phyloP scores from a whole-genome alignment of 2,113 vertebrate species.

The Ardeotis arabs region DNA sequence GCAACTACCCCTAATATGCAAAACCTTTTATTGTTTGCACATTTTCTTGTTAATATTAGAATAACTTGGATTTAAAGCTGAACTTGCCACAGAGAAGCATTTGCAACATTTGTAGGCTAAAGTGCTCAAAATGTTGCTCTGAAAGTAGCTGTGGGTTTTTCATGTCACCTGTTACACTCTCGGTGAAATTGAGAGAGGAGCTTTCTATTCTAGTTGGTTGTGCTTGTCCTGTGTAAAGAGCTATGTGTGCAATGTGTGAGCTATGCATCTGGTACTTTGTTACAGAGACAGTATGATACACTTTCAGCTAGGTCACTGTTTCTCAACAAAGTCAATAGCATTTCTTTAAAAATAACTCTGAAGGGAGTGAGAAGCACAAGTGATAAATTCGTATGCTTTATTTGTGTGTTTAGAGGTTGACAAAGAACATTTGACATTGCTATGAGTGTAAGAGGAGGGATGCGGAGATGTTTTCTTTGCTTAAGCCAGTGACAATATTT shows the following conservation, averaged over 20 bases:
- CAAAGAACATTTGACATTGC: neutral
- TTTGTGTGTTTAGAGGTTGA: neutral
- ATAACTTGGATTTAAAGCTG: neutral
- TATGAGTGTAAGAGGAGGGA: neutral
- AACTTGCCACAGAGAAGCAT: neutral
- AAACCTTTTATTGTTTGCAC: neutral
- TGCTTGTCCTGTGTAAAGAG: neutral
- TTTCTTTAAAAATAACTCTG: neutral
- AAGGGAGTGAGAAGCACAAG: neutral
- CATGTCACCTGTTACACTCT: neutral
- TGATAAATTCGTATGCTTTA: neutral
- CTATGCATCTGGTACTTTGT: slow-evolving; percentile 27
- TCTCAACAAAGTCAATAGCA: neutral
- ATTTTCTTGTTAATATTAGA: neutral
- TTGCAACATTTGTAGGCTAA: neutral
- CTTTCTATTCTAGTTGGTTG: slow-evolving; percentile 8
- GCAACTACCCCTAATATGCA: neutral
- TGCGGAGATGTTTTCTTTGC: neutral
- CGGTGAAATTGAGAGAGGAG: neutral
- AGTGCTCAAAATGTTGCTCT: neutral
- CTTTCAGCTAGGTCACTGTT: neutral
- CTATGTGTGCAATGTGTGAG: neutral
- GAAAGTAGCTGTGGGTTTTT: neutral
- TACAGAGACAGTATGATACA: neutral
- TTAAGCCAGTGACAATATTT: neutral